These are phyloP conservation scores for Mayetiola destructor DNA, from an alignment of 2,888 invertebrate species.

Conservation along the genomic window DNA sequence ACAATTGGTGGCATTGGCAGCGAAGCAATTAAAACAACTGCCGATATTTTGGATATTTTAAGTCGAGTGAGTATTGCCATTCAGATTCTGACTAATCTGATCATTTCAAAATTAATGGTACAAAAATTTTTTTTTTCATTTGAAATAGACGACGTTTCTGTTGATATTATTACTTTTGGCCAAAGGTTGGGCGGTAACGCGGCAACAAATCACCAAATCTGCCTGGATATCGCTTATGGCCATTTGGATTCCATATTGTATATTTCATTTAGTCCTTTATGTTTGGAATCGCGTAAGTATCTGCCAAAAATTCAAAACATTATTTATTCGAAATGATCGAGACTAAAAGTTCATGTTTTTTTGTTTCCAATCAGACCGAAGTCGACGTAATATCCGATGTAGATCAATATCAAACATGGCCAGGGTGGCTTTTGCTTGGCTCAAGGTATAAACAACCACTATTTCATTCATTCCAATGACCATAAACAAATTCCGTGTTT, in stretches of 20 bases:
- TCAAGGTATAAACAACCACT: constrained; percentile 37
- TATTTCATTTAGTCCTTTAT: constrained; percentile 81
- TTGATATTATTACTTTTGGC: constrained; percentile 77
- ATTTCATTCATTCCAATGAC: neutral
- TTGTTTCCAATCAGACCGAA: constrained; percentile 60
- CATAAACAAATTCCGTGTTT: neutral
- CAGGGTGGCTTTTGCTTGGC: constrained; percentile 84
- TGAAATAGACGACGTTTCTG: constrained; percentile 79
- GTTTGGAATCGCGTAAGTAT: constrained; percentile 89
- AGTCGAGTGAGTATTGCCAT: constrained; percentile 53
- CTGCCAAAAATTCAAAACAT: neutral
- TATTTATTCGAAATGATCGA: neutral
- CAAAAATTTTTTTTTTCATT: constrained; percentile 1
- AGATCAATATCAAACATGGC: constrained; percentile 96
- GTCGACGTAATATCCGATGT: constrained; percentile 92
- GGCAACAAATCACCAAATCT: constrained; percentile 77
- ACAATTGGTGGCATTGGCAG: constrained; percentile 82
- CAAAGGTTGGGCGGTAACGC: constrained; percentile 93
- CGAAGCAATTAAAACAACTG: constrained; percentile 64
- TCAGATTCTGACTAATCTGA: neutral
- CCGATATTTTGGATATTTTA: constrained; percentile 83
- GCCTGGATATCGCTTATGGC: constrained; percentile 39
- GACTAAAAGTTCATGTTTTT: neutral
- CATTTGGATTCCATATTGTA: constrained; percentile 83
- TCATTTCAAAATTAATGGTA: neutral